phyloP scores from a whole-genome alignment of 2,113 vertebrate species.

The Syngnathoides biaculeatus region DNA sequence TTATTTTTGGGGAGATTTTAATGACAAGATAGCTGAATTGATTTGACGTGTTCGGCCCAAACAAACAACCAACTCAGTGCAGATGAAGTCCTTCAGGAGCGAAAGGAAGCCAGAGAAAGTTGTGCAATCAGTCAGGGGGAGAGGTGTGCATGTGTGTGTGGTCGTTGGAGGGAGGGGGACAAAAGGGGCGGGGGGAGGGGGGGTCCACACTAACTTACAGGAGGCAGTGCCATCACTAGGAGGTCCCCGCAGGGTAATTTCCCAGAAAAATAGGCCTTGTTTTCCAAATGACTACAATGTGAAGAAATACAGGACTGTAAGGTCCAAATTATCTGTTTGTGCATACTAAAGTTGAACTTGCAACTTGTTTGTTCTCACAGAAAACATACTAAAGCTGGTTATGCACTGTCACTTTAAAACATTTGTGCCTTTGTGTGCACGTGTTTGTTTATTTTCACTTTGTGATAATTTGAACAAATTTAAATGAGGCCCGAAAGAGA shows the following conservation, averaged over 20 bases:
- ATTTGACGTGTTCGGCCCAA: conserved; percentile 18
- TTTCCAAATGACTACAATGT: conserved; percentile 63
- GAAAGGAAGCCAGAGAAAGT: conserved; percentile 36
- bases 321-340: conserved; percentile 18
- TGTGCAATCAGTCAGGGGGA: conserved; percentile 44
- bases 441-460: conserved; percentile 12
- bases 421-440: conserved; percentile 8
- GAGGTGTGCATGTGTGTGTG: conserved; percentile 14
- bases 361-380: conserved; percentile 34
- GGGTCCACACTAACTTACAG: conserved; percentile 45
- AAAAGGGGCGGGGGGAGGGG: too few species aligned
- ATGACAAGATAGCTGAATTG: background rate
- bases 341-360: conserved; percentile 24
- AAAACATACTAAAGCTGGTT: conserved; percentile 24
- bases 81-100: conserved; percentile 27
- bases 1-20: too few species aligned
- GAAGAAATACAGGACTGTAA: conserved; percentile 59
- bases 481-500: conserved; percentile 31
- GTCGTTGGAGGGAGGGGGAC: too few species aligned
- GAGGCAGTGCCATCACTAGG: conserved; percentile 63
- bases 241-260: conserved; percentile 62
- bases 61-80: conserved; percentile 22
- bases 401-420: conserved; percentile 7
- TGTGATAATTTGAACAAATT: conserved; percentile 33
- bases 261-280: conserved; percentile 57